phyloP scores from a whole-genome alignment of 2,797 vertebrate species.

The Lophotriccus pileatus region DNA sequence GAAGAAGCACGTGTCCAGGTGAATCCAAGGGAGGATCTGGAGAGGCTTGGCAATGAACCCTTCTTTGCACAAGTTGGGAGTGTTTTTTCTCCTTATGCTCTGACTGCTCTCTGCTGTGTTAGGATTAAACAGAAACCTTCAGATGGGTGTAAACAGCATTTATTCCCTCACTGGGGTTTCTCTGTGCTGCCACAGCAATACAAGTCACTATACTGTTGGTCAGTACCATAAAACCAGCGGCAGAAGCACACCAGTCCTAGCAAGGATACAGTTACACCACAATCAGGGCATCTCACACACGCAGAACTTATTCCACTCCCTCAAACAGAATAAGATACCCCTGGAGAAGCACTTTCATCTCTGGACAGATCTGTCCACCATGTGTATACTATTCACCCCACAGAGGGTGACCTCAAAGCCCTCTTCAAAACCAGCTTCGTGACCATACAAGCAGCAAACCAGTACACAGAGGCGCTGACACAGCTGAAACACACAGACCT shows the following conservation, averaged over 20 bases:
- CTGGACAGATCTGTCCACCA: neutral
- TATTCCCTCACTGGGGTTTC: neutral
- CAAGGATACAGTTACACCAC: neutral
- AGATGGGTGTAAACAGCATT: neutral
- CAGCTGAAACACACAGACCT: neutral
- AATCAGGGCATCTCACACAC: neutral
- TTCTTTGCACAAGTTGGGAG: neutral
- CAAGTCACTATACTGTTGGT: neutral
- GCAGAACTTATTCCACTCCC: neutral
- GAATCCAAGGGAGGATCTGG: conserved; percentile 1
- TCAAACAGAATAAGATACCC: neutral
- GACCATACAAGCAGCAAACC: conserved; percentile 20
- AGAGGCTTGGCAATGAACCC: neutral
- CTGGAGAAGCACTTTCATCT: conserved; percentile 39
- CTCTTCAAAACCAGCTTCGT: conserved; percentile 36
- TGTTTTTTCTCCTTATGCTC: neutral
- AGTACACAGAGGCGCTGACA: conserved; percentile 28
- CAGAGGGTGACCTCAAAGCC: conserved; percentile 53
- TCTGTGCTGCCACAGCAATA: neutral
- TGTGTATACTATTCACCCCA: neutral
- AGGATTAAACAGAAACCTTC: neutral
- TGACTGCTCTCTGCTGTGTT: neutral
- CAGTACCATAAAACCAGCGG: neutral
- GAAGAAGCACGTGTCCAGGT: neutral
- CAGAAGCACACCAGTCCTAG: neutral